These are phyloP conservation scores for Stenodema calcarata DNA, from an alignment of 2,888 invertebrate species.

Conservation along the genomic window DNA sequence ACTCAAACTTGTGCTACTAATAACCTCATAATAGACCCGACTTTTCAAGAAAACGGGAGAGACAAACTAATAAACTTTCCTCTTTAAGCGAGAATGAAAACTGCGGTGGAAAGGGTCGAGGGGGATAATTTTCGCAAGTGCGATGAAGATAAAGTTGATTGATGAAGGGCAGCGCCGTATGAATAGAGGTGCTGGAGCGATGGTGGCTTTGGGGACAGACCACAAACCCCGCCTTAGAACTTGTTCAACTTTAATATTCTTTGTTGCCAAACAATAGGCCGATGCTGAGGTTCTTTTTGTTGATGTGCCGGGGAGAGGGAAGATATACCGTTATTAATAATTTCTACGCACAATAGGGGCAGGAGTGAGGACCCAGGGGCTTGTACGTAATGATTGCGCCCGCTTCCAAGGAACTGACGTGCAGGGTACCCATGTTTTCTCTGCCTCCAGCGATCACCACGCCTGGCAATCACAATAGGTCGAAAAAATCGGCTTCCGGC, in stretches of 20 bases:
- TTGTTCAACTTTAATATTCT: slow-evolving; percentile 36
- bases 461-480: slow-evolving; percentile 12
- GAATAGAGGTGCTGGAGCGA: slow-evolving; percentile 24
- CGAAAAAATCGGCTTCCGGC: slow-evolving; percentile 9
- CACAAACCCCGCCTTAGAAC: slow-evolving; percentile 32
- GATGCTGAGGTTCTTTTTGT: slow-evolving; percentile 19
- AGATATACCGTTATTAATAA: slow-evolving; percentile 36
- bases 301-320: background rate
- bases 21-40: background rate
- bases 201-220: slow-evolving; percentile 21
- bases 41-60: background rate
- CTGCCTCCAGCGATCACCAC: slow-evolving; percentile 12
- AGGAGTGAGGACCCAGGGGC: slow-evolving; percentile 17
- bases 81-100: background rate
- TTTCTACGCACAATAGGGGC: slow-evolving; percentile 29
- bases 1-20: slow-evolving; percentile 9
- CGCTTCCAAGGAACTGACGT: background rate
- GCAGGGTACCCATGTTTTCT: background rate
- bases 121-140: slow-evolving; percentile 26
- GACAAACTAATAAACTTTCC: slow-evolving; percentile 22
- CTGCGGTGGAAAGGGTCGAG: background rate
- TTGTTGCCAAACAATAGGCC: slow-evolving; percentile 27
- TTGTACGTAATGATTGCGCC: slow-evolving; percentile 23
- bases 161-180: slow-evolving; percentile 16
- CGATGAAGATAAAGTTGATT: slow-evolving; percentile 28